A percentile compares a stretch with the other conserved stretches of the same genome.
Evolutionary conservation across 2,113 vertebrate species (phyloP).

Genomic region (Uropsilus gracilis): DNA sequence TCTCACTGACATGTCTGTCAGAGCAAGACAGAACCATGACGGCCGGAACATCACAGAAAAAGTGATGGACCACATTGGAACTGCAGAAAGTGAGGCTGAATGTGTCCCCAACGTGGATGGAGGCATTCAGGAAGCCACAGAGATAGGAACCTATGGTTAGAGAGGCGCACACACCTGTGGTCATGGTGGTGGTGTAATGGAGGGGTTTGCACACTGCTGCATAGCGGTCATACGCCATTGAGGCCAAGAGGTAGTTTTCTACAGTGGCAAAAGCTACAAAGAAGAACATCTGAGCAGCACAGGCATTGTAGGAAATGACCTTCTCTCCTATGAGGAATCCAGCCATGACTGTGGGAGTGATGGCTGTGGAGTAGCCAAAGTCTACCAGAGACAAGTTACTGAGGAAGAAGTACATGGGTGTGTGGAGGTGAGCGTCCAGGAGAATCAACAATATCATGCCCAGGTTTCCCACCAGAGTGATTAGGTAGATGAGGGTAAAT

Average conservation of each 20-base stretch:
- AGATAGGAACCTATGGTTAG: neutral
- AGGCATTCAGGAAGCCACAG: slow-evolving; percentile 46
- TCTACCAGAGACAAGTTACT: slow-evolving; percentile 59
- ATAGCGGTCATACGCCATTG: slow-evolving; percentile 50
- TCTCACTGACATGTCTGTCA: neutral
- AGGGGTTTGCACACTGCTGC: slow-evolving; percentile 49
- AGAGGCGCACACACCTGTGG: neutral
- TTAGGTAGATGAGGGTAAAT: neutral
- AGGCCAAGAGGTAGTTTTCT: slow-evolving; percentile 55
- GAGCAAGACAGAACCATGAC: slow-evolving; percentile 64
- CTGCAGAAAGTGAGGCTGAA: slow-evolving; percentile 53
- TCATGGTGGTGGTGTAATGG: slow-evolving; percentile 43
- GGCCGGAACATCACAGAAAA: slow-evolving; percentile 60
- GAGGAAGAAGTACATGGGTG: slow-evolving; percentile 62
- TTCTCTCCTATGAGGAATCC: neutral
- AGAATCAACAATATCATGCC: neutral
- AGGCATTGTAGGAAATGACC: neutral
- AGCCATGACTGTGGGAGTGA: neutral
- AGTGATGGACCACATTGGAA: slow-evolving; percentile 41
- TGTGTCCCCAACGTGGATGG: neutral
- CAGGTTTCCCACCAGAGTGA: slow-evolving; percentile 32
- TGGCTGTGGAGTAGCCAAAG: neutral
- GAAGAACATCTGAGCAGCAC: slow-evolving; percentile 56
- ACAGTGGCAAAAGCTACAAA: neutral
- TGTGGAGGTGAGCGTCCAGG: neutral